Evolutionary conservation across 2,888 invertebrate species (phyloP).

Genomic region (Netelia fuscicornis): DNA sequence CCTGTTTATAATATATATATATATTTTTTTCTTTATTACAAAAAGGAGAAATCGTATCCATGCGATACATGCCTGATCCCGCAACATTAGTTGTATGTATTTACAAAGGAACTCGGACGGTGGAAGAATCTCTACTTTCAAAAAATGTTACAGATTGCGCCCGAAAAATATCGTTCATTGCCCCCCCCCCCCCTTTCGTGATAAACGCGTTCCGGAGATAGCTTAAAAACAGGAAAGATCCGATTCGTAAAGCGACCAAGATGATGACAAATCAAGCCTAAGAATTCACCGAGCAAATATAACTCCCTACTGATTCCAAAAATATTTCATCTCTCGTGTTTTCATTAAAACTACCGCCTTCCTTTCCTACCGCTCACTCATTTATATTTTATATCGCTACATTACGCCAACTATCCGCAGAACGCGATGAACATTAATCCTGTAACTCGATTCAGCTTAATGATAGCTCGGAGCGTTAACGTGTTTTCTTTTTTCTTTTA

Average conservation of each 20-base stretch:
- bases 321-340: conserved; percentile 80
- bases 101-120: conserved; percentile 68
- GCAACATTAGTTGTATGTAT: conserved; percentile 54
- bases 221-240: conserved; percentile 41
- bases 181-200: neutral
- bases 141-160: neutral
- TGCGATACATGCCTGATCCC: conserved; percentile 34
- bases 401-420: conserved; percentile 53
- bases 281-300: conserved; percentile 73
- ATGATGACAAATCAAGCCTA: conserved; percentile 54
- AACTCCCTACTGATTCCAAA: conserved; percentile 80
- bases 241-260: conserved; percentile 41
- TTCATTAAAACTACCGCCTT: conserved; percentile 50
- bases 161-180: conserved; percentile 14
- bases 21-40: conserved; percentile 17
- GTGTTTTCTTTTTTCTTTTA: conserved; percentile 39
- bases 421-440: conserved; percentile 54
- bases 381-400: conserved; percentile 25
- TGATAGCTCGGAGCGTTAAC: conserved; percentile 29
- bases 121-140: conserved; percentile 45
- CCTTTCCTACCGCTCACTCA: conserved; percentile 13
- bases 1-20: neutral
- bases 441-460: conserved; percentile 33
- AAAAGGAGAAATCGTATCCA: neutral
- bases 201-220: conserved; percentile 16